Percentiles rank a stretch among this genome's conserved stretches.
Evolutionary conservation across 2,113 vertebrate species (phyloP).

Genomic region (western clawed frog (Xenopus tropicalis)): UCB_Xtro_10.0 CM004449.2:72114501-72115000

Average conservation of each 20-base stretch:
- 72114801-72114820: not conserved
- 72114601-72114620: slow-evolving; percentile 17
- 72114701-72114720: slow-evolving; percentile 22
- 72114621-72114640: not conserved
- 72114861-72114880: not conserved
- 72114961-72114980: no score
- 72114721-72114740: slow-evolving; percentile 6
- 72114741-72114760: not conserved
- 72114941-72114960: no score
- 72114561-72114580: slow-evolving; percentile 15
- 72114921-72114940: no score
- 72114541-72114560: not conserved
- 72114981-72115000: no score
- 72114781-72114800: not conserved
- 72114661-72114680: slow-evolving; percentile 2
- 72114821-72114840: not conserved
- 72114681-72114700: slow-evolving; percentile 27
- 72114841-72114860: not conserved
- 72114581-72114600: slow-evolving; percentile 1
- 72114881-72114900: no score
- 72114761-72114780: slow-evolving; percentile 4
- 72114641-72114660: not conserved
- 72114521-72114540: slow-evolving; percentile 14
- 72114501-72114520: slow-evolving; percentile 8
- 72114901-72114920: no score